Conservation (phyloP, 2,888 invertebrate genomes). For the Trimorus sp. region DNA sequence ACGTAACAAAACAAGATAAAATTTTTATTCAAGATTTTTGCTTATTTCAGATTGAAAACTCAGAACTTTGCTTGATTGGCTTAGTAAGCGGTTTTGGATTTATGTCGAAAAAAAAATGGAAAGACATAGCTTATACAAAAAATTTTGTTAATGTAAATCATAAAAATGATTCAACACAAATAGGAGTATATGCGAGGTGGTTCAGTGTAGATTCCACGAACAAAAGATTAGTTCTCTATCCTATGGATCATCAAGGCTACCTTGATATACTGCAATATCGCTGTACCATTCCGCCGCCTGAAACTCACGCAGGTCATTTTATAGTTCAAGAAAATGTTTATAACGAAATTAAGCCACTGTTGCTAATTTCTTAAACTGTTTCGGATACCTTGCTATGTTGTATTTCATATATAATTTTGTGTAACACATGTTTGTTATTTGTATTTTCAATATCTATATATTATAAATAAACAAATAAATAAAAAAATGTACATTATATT, state of each 20-base stretch:
- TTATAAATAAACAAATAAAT: too few relatives aligned
- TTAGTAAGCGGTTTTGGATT: constrained; percentile 12
- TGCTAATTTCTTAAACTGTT: too few relatives aligned
- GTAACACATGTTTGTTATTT: too few relatives aligned
- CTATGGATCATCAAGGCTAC: constrained; percentile 6
- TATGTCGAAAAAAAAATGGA: constrained; percentile 9
- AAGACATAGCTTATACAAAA: not conserved
- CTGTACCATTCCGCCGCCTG: constrained; percentile 21
- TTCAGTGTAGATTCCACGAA: too few relatives aligned
- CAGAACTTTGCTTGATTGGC: too few relatives aligned
- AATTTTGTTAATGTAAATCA: too few relatives aligned
- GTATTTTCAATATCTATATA: too few relatives aligned
- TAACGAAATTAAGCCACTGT: constrained; percentile 1
- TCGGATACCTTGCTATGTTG: too few relatives aligned
- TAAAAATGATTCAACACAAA: too few relatives aligned
- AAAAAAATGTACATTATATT: too few relatives aligned
- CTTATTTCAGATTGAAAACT: not conserved
- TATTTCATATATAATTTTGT: too few relatives aligned
- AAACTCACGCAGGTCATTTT: constrained; percentile 1
- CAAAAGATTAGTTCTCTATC: not conserved
- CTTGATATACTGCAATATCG: constrained; percentile 18
- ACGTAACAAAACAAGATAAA: not conserved
- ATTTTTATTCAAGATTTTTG: constrained; percentile 8
- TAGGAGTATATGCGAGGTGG: too few relatives aligned
- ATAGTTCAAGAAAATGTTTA: not conserved